Conservation (phyloP, 2,797 vertebrate genomes). For the Bryconaethiops microstoma region DNA sequence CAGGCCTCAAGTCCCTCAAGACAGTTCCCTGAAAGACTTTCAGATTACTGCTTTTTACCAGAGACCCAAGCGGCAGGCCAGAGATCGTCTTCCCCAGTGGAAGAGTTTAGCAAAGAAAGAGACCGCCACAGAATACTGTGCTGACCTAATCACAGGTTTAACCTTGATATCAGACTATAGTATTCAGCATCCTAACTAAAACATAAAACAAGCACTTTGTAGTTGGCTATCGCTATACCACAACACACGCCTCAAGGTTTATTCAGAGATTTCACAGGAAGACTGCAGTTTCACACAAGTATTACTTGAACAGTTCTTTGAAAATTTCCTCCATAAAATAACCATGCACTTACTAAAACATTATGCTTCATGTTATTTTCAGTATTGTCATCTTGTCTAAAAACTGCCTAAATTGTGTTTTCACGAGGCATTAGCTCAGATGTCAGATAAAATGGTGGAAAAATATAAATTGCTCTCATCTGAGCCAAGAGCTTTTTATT, state of each 20-base stretch:
- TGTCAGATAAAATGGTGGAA: constrained; percentile 9
- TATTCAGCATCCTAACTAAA: constrained; percentile 20
- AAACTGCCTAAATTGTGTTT: constrained; percentile 5
- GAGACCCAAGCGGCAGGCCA: constrained; percentile 36
- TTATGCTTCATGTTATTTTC: constrained; percentile 10
- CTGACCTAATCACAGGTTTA: constrained; percentile 13
- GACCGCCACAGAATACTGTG: neutral
- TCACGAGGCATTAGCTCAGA: neutral
- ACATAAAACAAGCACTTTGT: constrained; percentile 31
- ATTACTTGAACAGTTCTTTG: constrained; percentile 19
- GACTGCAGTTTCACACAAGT: constrained; percentile 25
- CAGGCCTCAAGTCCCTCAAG: constrained; percentile 54
- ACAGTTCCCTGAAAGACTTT: constrained; percentile 54
- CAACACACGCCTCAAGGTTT: constrained; percentile 26
- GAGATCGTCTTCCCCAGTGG: constrained; percentile 44
- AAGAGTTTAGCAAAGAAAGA: constrained; percentile 27
- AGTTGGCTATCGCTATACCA: constrained; percentile 28
- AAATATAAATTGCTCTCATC: constrained; percentile 35
- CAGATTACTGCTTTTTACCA: constrained; percentile 52
- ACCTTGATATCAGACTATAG: constrained; percentile 7
- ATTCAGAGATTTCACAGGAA: constrained; percentile 9
- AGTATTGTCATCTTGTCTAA: constrained; percentile 6
- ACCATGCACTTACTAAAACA: neutral
- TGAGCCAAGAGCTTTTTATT: constrained; percentile 49
- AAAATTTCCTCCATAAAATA: constrained; percentile 16